A percentile compares a stretch with the other conserved stretches of the same genome.
phyloP scores from a whole-genome alignment of 2,888 invertebrate species.

The Oeneis ivallda region DNA sequence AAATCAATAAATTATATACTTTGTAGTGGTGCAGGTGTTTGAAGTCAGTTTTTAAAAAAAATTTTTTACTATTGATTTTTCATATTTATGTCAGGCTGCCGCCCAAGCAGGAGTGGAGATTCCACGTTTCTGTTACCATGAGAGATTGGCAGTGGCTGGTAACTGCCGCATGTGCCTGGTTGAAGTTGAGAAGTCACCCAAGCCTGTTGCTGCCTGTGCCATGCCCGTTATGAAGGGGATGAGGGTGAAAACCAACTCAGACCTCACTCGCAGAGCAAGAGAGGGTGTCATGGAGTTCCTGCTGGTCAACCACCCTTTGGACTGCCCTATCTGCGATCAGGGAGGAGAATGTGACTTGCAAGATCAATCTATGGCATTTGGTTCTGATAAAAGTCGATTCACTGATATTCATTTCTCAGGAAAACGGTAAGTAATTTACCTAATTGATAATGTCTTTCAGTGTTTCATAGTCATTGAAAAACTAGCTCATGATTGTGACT shows the following conservation, averaged over 20 bases:
- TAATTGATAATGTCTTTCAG: too few relatives aligned
- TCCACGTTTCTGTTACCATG: slow-evolving; percentile 99
- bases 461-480: too few relatives aligned
- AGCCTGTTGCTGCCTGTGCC: slow-evolving; percentile 99
- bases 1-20: too few relatives aligned
- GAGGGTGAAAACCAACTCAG: slow-evolving; percentile 98
- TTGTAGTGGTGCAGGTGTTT: too few relatives aligned
- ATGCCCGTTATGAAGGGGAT: slow-evolving; percentile 99
- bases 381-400: slow-evolving; percentile 95
- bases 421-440: slow-evolving; percentile 84
- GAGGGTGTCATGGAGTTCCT: slow-evolving; percentile 99
- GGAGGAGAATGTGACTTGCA: slow-evolving; percentile 96
- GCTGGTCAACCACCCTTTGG: slow-evolving; percentile 98
- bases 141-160: slow-evolving; percentile 98
- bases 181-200: slow-evolving; percentile 98
- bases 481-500: too few relatives aligned
- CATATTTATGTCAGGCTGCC: slow-evolving; percentile 86
- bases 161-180: slow-evolving; percentile 99
- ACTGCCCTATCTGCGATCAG: slow-evolving; percentile 99
- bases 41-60: too few relatives aligned
- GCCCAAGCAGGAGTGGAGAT: slow-evolving; percentile 98
- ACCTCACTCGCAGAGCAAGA: slow-evolving; percentile 89
- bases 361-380: slow-evolving; percentile 99
- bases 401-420: slow-evolving; percentile 95
- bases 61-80: too few relatives aligned